phyloP scores from a whole-genome alignment of 2,113 vertebrate species.

The Carassius auratus region DNA sequence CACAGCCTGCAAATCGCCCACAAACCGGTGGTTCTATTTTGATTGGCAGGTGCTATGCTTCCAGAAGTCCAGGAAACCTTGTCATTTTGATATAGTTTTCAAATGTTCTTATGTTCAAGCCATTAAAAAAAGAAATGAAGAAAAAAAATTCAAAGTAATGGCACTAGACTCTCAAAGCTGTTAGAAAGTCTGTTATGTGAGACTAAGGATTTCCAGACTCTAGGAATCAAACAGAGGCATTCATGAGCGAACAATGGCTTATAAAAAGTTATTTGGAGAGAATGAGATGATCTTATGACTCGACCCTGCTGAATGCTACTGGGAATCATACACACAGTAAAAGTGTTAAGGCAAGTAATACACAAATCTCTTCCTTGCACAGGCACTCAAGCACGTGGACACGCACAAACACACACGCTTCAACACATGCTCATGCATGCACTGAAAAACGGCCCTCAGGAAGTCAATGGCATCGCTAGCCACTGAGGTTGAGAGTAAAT shows the following conservation, averaged over 20 bases:
- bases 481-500: neutral
- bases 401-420: conserved; percentile 22
- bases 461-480: neutral
- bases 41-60: neutral
- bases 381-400: neutral
- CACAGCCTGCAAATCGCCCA: neutral
- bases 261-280: neutral
- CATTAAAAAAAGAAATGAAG: neutral
- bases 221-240: neutral
- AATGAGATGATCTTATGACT: neutral
- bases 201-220: neutral
- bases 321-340: neutral
- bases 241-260: neutral
- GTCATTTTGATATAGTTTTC: neutral
- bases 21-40: neutral
- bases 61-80: neutral
- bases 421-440: conserved; percentile 27
- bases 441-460: neutral
- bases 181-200: neutral
- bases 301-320: neutral
- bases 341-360: neutral
- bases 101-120: neutral
- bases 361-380: neutral
- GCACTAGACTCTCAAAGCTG: neutral
- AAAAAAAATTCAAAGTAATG: too few relatives aligned